These are phyloP conservation scores for Chrysopa pallens DNA, from an alignment of 1,140 invertebrate species.

Conservation along the genomic window DNA sequence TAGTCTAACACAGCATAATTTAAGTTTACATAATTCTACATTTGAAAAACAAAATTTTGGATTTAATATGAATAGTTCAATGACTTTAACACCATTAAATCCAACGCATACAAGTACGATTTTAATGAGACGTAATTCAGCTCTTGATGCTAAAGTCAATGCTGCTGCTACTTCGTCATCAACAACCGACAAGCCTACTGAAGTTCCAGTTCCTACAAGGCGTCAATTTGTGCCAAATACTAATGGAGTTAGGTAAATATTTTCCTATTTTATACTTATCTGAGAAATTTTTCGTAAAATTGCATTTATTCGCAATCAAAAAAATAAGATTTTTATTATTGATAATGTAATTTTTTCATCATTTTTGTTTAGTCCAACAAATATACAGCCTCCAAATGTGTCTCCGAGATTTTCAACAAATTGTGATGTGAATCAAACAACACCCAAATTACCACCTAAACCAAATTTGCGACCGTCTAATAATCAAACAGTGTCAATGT, in stretches of 20 bases:
- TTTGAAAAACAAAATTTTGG: conserved; percentile 24
- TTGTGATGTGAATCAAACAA: conserved; percentile 17
- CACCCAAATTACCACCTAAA: conserved; percentile 27
- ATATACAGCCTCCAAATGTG: not conserved
- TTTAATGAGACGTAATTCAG: conserved; percentile 17
- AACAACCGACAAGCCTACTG: no score
- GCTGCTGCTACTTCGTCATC: not conserved
- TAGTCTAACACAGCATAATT: conserved; percentile 23
- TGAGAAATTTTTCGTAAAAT: no score
- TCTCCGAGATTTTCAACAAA: not conserved
- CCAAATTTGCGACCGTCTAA: conserved; percentile 22
- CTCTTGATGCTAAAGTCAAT: conserved; percentile 8
- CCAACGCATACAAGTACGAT: conserved; percentile 22
- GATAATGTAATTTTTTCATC: no score
- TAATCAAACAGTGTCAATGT: not conserved
- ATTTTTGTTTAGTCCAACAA: not conserved
- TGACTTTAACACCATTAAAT: conserved; percentile 21
- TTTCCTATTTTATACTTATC: not conserved
- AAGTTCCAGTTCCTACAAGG: not conserved
- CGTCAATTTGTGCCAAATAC: not conserved
- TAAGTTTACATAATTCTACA: conserved; percentile 20
- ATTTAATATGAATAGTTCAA: conserved; percentile 11
- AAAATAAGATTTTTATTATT: no score
- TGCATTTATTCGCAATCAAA: no score
- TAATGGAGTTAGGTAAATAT: conserved; percentile 2